Conservation (phyloP, 37 sponge, comb jelly and placozoan genomes). For the Corticium candelabrum region DNA sequence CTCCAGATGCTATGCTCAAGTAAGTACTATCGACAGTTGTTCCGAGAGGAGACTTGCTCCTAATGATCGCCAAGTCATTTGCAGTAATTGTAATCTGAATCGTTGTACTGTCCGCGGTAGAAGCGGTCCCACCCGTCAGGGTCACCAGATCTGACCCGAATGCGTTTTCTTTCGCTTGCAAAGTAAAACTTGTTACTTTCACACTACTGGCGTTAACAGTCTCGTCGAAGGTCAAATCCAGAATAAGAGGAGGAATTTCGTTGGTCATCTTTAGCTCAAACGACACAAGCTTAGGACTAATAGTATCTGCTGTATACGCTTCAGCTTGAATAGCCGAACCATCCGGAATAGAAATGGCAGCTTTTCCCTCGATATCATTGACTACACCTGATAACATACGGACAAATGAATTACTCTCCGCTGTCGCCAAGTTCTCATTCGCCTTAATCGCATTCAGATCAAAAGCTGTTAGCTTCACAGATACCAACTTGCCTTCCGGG, state of each 20-base stretch:
- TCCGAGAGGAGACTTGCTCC: not conserved
- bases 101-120: not conserved
- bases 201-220: slow-evolving; percentile 16
- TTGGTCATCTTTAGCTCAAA: slow-evolving; percentile 1
- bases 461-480: slow-evolving; percentile 29
- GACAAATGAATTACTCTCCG: slow-evolving; percentile 38
- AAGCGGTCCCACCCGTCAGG: not conserved
- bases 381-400: slow-evolving; percentile 37
- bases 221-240: slow-evolving; percentile 14
- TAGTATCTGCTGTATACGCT: not conserved
- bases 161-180: not conserved
- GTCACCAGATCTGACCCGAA: not conserved
- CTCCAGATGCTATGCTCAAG: not conserved
- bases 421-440: slow-evolving; percentile 40
- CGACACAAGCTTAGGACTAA: not conserved
- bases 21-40: not conserved
- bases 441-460: slow-evolving; percentile 72
- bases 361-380: slow-evolving; percentile 23
- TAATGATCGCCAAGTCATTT: not conserved
- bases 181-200: not conserved
- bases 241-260: not conserved
- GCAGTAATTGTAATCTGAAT: not conserved
- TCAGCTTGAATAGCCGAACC: not conserved
- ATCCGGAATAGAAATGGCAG: not conserved
- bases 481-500: not conserved